Base-by-base conservation (phyloP, 2,888 invertebrate genomes). In the Aethes cnicana region DNA sequence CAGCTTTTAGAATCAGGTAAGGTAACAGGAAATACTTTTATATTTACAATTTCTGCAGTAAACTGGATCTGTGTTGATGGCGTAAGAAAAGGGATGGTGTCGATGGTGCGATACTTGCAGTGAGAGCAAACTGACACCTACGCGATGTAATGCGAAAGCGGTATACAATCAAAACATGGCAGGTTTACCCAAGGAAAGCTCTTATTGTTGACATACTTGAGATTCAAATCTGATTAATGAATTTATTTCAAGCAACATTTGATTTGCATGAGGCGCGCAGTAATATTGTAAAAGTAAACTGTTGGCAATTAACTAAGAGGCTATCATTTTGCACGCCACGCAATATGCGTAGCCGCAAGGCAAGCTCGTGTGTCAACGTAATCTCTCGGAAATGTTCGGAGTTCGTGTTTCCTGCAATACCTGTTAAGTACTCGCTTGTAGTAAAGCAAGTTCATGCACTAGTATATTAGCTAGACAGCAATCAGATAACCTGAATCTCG, bases 321-420 rank as follows among this genome's bases (percentile, higher is more conserved):
- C 46, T 46, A 32, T 39, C 46, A 39, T 44, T 52, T 20, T 46
- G 39, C 46, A 46, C 39, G 52, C 46, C 46, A 46, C 39, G 52
- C 46, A 52, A 44, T 36, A 26, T 7, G 9, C 50, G 25, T 21
- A 32, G 44, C 52, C 46, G 46, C 52, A 39, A 39, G 39, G 28
- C 25, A 25, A 18, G 43, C 30, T 52, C 52, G 46, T 46, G 39
- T 52, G 52, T 52, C 52, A 39, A 37, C 18, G 39, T 39, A 52
- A 52, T 52, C 37, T 52, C 52, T 16, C 32, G 52, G 52, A 52
- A 52, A 52, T 46, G 46, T 52, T 52, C 33, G 39, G 46, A 37
- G 12, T 39, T 44, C 33, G 32, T 23, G 32, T 52, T 39, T 52
- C 46, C 52, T 52, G 46, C 37, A 35, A 28, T 25, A 42, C 11